Evolutionary conservation across 2,888 invertebrate genomes (phyloP), one percentile per base, ranked within the genome.

Genomic region (Mystacides longicornis): DNA sequence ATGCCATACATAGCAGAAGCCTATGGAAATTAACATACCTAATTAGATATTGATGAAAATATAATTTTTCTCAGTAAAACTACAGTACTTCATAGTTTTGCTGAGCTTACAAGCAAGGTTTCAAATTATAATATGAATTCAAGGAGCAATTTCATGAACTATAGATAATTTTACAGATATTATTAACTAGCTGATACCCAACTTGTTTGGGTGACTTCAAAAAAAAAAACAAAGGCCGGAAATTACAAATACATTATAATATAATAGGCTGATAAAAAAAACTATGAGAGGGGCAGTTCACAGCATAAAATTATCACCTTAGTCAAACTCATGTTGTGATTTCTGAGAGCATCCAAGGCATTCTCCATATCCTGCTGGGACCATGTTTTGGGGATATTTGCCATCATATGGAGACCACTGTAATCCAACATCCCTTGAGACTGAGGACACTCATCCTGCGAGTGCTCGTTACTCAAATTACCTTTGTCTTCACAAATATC

Each of bases 341-440:
- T 87, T 69, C 89, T 79, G 60, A 93, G 78, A 27, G 93, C 91
- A 64, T 93, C 89, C 64, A 93, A 77, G 54, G 93, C 93, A 65
- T 83, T 81, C 65, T 92, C 90, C 92, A 93, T 92, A 70, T 92
- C 92, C 66, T 86, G 86, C 72, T 89, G 89, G 33, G 88, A 88
- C 92, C 92, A 93, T 60, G 86, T 86, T 75, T 90, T 91, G 51
- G 88, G 87, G 61, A 86, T 86, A 70, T 74, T 81, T 66, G 78
- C 78, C 66, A 80, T 75, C 19, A 63, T 60, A 31, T 62, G 59
- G 14, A 57, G 55, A 45, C 59, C 55, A 14, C 31, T 56, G 19
- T 55, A 60, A 0, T 65, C 64, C 57, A 70, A 71, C 0, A 62
- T 55, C 37, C 49, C 51, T 14, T 65, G 65, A 2, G 3, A 68